Conservation (phyloP, 1,140 invertebrate species). For the Caenorhabditis elegans region DNA sequence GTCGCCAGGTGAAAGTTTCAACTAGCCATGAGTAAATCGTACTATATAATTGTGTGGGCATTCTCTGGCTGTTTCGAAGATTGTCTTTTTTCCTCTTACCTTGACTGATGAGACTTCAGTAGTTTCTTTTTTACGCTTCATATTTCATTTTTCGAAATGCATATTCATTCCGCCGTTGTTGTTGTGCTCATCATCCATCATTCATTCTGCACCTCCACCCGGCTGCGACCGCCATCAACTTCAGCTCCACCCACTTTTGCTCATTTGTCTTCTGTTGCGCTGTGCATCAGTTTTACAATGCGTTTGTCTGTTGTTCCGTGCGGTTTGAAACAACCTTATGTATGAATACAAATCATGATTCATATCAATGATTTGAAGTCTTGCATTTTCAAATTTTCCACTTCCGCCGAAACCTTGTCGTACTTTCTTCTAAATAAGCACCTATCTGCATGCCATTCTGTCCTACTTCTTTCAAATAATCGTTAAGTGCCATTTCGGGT, state of each 20-base stretch:
- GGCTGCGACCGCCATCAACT: constrained; percentile 1
- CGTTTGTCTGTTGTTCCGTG: background rate
- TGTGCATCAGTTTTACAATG: background rate
- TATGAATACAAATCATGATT: too few relatives aligned
- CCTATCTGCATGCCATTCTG: constrained; percentile 2
- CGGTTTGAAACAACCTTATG: too few relatives aligned
- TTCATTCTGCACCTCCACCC: background rate
- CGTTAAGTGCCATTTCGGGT: constrained; percentile 3
- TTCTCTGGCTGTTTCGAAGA: background rate
- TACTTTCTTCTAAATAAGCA: background rate
- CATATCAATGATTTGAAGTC: too few relatives aligned
- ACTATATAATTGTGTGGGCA: constrained; percentile 19
- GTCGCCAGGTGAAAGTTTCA: background rate
- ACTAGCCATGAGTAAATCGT: constrained; percentile 18
- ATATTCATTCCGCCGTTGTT: constrained; percentile 25
- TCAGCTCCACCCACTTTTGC: constrained; percentile 7
- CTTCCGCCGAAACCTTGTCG: background rate
- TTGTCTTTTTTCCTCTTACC: background rate
- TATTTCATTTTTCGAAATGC: constrained; percentile 22
- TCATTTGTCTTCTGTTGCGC: background rate
- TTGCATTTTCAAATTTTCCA: too few relatives aligned
- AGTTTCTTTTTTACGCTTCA: constrained; percentile 13
- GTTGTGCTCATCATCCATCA: constrained; percentile 8
- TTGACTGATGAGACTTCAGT: too few relatives aligned
- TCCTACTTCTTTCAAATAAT: background rate